These are phyloP conservation scores for Spheniscus mendiculus DNA, from an alignment of 2,113 vertebrate species.

Conservation along the genomic window DNA sequence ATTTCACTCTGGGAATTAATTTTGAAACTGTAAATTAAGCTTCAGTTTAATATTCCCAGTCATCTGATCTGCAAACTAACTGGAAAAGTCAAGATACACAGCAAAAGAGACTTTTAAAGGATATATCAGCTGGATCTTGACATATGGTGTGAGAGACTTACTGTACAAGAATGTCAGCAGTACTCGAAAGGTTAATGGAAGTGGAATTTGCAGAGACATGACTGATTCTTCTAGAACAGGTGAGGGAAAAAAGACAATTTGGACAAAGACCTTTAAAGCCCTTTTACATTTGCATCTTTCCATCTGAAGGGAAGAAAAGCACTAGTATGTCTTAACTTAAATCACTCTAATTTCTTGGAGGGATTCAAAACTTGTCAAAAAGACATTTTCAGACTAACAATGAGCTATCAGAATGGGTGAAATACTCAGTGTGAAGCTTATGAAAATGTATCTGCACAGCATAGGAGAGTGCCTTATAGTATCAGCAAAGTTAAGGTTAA, in stretches of 20 bases:
- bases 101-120: conserved; percentile 4
- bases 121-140: conserved; percentile 20
- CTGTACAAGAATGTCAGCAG: not conserved
- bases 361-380: not conserved
- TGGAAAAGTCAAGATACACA: conserved; percentile 12
- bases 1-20: not conserved
- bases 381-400: not conserved
- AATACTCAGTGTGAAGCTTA: not conserved
- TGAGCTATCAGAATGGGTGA: not conserved
- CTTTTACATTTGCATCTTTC: conserved; percentile 28
- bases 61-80: conserved; percentile 7
- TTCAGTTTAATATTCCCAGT: not conserved
- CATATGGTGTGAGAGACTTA: conserved; percentile 4
- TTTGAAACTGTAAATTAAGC: conserved; percentile 14
- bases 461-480: not conserved
- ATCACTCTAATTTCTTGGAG: not conserved
- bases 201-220: conserved; percentile 44
- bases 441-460: not conserved
- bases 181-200: conserved; percentile 61
- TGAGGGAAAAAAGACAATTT: not conserved
- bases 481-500: not conserved
- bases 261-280: conserved; percentile 31
- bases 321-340: not conserved
- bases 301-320: not conserved
- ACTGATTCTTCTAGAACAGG: conserved; percentile 35